These are phyloP conservation scores for Siphlonurus alternatus DNA, from an alignment of 2,888 invertebrate species.

Conservation along the genomic window DNA sequence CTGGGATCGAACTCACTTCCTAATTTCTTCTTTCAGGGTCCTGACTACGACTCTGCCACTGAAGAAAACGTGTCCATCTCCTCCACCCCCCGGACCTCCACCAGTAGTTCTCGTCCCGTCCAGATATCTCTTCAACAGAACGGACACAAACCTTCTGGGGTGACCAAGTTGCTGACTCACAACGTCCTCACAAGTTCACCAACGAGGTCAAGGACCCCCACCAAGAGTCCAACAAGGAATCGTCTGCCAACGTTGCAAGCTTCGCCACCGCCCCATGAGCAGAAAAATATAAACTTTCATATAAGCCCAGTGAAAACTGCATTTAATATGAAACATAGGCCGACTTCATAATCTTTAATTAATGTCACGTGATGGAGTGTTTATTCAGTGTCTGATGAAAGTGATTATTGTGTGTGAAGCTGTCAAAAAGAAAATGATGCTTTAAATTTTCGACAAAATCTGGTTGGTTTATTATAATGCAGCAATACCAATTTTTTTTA, in stretches of 20 bases:
- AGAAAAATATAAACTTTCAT: neutral
- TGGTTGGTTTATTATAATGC: too few relatives aligned
- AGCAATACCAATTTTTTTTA: too few relatives aligned
- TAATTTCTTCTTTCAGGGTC: neutral
- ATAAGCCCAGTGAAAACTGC: neutral
- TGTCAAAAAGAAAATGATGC: too few relatives aligned
- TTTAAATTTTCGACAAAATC: too few relatives aligned
- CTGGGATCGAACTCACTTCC: too few relatives aligned
- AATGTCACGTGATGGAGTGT: too few relatives aligned
- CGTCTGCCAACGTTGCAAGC: neutral
- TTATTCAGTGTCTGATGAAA: too few relatives aligned
- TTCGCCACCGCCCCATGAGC: neutral
- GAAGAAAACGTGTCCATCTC: neutral
- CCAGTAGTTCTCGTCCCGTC: neutral
- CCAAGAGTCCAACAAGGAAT: neutral
- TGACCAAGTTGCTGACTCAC: neutral
- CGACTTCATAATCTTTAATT: neutral
- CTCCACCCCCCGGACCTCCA: neutral
- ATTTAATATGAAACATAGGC: neutral
- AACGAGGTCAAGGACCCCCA: neutral
- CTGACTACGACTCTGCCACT: neutral
- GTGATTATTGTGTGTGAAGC: too few relatives aligned
- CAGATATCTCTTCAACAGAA: neutral
- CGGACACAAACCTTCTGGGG: neutral
- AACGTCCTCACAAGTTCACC: neutral